A percentile compares a stretch with the other conserved stretches of the same genome.
Evolutionary conservation across 2,113 vertebrate genomes (phyloP).

Genomic region (Siphamia tubifer): DNA sequence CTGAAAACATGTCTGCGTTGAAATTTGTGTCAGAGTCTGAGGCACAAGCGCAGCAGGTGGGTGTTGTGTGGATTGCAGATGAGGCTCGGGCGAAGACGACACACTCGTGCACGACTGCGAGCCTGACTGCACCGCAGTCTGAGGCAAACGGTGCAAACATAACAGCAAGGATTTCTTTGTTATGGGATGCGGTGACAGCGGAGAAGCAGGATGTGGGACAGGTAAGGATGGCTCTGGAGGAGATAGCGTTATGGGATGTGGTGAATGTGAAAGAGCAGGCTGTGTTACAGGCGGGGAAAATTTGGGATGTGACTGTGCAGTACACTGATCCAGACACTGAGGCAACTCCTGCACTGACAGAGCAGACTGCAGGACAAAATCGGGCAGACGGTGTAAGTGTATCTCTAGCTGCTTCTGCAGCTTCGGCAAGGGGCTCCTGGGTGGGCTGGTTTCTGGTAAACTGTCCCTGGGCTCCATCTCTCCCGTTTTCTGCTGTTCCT

Average conservation of each 20-base stretch:
- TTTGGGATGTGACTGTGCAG: not conserved
- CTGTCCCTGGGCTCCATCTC: slow-evolving; percentile 58
- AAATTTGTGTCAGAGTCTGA: not conserved
- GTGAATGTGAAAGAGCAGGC: slow-evolving; percentile 7
- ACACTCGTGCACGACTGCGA: not conserved
- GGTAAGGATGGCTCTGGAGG: not conserved
- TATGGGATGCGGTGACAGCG: not conserved
- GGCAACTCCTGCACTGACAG: slow-evolving; percentile 9
- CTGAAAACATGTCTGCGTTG: slow-evolving; percentile 38
- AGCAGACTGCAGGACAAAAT: slow-evolving; percentile 60
- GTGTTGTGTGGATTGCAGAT: not conserved
- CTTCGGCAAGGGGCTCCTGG: slow-evolving; percentile 59
- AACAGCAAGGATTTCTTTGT: slow-evolving; percentile 40
- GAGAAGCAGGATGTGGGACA: slow-evolving; percentile 5
- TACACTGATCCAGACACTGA: slow-evolving; percentile 15
- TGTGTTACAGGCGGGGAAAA: slow-evolving; percentile 17
- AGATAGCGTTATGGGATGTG: not conserved
- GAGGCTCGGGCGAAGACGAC: not conserved
- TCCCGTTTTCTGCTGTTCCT: slow-evolving; percentile 63
- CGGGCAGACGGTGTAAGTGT: slow-evolving; percentile 71
- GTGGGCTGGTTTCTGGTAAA: slow-evolving; percentile 44
- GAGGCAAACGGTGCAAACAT: slow-evolving; percentile 58
- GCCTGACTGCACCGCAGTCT: slow-evolving; percentile 30
- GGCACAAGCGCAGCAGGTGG: not conserved
- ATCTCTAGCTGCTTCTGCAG: slow-evolving; percentile 65